Evolutionary conservation across 2,797 vertebrate species (phyloP).

Genomic region (Buphagus erythrorhynchus): DNA sequence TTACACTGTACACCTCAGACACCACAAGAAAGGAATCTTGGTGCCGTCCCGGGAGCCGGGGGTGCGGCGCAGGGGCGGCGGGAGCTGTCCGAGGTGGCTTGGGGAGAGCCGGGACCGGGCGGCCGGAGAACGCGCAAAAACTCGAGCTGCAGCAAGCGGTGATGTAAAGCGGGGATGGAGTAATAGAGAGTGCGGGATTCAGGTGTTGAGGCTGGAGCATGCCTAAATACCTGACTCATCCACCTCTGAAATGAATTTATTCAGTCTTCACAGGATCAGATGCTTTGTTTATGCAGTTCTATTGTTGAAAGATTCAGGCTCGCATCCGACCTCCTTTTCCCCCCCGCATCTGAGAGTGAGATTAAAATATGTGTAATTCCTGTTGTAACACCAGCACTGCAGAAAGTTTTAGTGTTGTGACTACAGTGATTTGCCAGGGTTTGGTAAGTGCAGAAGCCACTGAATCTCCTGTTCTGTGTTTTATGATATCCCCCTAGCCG

Average conservation of each 20-base stretch:
- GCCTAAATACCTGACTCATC: not conserved
- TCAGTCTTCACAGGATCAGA: not conserved
- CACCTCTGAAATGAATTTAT: not conserved
- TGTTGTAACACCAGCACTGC: not conserved
- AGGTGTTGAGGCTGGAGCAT: not conserved
- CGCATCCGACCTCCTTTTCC: not conserved
- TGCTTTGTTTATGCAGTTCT: not conserved
- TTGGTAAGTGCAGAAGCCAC: not conserved
- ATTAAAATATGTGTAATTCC: not conserved
- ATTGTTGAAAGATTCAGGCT: not conserved
- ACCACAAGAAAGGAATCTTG: accelerated
- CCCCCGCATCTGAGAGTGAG: accelerated
- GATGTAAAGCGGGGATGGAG: no score
- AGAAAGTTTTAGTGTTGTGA: not conserved
- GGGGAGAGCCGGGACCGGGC: accelerated
- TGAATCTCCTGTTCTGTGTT: not conserved
- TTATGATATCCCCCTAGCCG: not conserved
- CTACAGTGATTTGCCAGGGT: not conserved
- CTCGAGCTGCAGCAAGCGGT: accelerated
- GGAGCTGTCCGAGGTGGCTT: not conserved
- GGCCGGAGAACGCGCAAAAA: accelerated
- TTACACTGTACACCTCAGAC: accelerated
- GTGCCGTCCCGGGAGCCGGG: no score
- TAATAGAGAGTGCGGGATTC: no score
- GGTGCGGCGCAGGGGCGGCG: no score